These are phyloP conservation scores for Malurus elegans DNA, from an alignment of 2,113 vertebrate genomes.

Conservation along the genomic window DNA sequence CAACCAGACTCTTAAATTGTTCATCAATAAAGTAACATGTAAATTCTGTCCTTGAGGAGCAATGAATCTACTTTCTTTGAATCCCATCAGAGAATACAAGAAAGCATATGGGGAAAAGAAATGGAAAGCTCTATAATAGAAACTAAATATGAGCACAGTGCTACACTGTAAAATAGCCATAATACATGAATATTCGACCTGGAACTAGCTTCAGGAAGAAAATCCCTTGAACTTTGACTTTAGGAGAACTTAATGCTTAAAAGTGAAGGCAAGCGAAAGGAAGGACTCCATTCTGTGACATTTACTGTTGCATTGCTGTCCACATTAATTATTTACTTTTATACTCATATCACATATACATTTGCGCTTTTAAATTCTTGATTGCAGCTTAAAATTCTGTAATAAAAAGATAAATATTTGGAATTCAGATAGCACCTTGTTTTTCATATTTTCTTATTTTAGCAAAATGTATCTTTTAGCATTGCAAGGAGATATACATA, in stretches of 20 bases:
- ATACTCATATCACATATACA: background rate
- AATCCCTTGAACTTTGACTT: background rate
- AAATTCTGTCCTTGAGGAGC: constrained; percentile 62
- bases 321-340: background rate
- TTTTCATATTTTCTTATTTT: background rate
- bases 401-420: background rate
- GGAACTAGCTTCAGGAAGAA: background rate
- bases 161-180: background rate
- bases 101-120: background rate
- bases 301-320: background rate
- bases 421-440: background rate
- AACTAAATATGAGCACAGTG: background rate
- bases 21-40: constrained; percentile 71
- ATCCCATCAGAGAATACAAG: background rate
- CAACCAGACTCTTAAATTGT: constrained; percentile 56
- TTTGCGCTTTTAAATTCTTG: background rate
- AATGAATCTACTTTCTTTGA: background rate
- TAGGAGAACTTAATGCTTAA: background rate
- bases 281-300: background rate
- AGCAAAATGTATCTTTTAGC: background rate
- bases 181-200: background rate
- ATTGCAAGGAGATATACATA: background rate
- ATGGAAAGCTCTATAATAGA: background rate
- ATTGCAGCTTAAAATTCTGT: background rate
- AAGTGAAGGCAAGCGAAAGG: background rate